Evolutionary conservation across 2,888 invertebrate genomes (phyloP).

Genomic region (Unio pictorum): DNA sequence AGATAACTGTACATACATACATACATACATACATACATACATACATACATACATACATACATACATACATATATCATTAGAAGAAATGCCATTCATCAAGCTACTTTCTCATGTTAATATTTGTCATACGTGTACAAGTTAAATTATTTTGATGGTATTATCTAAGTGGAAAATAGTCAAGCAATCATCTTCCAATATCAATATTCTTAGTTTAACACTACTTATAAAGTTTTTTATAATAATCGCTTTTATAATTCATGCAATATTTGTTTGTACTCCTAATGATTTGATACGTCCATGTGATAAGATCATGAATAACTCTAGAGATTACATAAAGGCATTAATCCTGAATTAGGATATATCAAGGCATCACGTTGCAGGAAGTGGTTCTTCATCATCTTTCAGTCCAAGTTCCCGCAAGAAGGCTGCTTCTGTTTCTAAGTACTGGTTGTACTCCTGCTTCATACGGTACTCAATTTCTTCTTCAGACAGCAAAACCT

Average conservation of each 20-base stretch:
- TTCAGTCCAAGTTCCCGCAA: conserved; percentile 68
- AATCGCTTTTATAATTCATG: neutral
- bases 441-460: conserved; percentile 64
- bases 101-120: no score
- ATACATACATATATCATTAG: no score
- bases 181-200: no score
- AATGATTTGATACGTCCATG: conserved; percentile 1
- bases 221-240: neutral
- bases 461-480: conserved; percentile 64
- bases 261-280: neutral
- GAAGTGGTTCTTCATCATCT: conserved; percentile 63
- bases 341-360: neutral
- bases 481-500: conserved; percentile 66
- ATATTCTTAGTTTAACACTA: no score
- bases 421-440: conserved; percentile 66
- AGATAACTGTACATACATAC: no score
- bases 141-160: no score
- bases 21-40: no score
- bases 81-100: no score
- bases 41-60: no score
- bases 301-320: neutral
- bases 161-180: no score
- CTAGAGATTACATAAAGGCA: neutral
- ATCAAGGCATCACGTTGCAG: conserved; percentile 34
- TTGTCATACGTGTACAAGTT: no score